phyloP scores from a whole-genome alignment of 2,113 vertebrate genomes.

The Gallinago undulata region DNA sequence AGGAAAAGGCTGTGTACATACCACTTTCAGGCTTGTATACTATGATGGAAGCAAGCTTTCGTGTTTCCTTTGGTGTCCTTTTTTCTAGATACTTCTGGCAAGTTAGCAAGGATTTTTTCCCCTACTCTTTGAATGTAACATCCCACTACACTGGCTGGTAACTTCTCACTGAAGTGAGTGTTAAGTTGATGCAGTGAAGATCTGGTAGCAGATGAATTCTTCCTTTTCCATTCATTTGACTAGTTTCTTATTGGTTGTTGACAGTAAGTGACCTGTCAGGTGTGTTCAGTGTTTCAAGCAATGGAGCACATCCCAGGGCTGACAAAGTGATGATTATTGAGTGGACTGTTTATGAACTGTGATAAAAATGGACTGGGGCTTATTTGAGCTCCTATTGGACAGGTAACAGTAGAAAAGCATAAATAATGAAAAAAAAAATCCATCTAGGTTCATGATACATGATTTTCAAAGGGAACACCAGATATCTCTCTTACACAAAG shows the following conservation, averaged over 20 bases:
- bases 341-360: not conserved
- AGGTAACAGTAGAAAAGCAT: not conserved
- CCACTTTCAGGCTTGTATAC: not conserved
- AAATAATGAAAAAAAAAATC: not conserved
- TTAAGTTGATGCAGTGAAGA: not conserved
- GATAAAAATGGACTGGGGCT: not conserved
- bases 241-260: not conserved
- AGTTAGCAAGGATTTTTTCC: not conserved
- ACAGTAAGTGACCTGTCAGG: not conserved
- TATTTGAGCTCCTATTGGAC: not conserved
- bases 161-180: not conserved
- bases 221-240: not conserved
- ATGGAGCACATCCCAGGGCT: not conserved
- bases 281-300: not conserved
- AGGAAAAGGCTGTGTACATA: not conserved
- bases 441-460: not conserved
- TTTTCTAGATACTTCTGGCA: not conserved
- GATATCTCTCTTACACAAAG: not conserved
- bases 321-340: not conserved
- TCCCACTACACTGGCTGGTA: not conserved
- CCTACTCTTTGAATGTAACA: not conserved
- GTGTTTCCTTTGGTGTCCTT: not conserved
- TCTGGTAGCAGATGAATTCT: not conserved
- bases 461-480: not conserved
- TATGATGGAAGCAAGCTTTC: not conserved